These are phyloP conservation scores for Bujurquina vittata DNA, from an alignment of 2,113 vertebrate genomes.

Conservation along the genomic window DNA sequence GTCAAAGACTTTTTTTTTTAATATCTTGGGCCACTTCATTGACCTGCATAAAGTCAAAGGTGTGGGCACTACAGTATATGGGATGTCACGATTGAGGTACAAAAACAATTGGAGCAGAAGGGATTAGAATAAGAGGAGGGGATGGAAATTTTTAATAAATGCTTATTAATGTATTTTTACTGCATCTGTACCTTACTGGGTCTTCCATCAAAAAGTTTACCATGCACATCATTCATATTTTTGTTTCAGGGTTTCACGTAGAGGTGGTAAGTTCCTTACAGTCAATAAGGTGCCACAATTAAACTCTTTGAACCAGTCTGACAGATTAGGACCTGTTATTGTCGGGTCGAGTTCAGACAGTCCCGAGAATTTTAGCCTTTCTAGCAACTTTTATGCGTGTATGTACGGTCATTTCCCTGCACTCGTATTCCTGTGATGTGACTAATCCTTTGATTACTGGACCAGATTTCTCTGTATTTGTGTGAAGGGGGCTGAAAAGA, in stretches of 20 bases:
- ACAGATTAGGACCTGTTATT: too few species aligned
- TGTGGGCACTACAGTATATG: neutral
- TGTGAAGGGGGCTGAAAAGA: neutral
- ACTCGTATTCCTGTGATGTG: fast-evolving
- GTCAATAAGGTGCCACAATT: too few species aligned
- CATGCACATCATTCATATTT: neutral
- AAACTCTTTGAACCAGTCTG: too few species aligned
- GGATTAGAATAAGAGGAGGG: neutral
- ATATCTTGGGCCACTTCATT: neutral
- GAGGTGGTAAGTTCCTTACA: too few species aligned
- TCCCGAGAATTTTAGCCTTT: neutral
- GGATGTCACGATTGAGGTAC: neutral
- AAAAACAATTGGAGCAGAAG: neutral
- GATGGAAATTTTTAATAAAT: too few species aligned
- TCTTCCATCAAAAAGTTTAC: neutral
- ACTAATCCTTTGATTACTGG: neutral
- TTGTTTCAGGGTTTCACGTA: too few species aligned
- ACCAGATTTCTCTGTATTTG: neutral
- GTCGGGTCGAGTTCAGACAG: neutral
- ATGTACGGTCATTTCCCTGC: neutral
- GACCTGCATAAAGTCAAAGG: neutral
- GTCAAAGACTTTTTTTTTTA: neutral
- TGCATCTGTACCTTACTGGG: neutral
- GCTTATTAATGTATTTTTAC: fast-evolving
- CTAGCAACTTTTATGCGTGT: neutral